Evolutionary conservation across 2,888 invertebrate species (phyloP).

Genomic region (Cryptocheilus praepositus): DNA sequence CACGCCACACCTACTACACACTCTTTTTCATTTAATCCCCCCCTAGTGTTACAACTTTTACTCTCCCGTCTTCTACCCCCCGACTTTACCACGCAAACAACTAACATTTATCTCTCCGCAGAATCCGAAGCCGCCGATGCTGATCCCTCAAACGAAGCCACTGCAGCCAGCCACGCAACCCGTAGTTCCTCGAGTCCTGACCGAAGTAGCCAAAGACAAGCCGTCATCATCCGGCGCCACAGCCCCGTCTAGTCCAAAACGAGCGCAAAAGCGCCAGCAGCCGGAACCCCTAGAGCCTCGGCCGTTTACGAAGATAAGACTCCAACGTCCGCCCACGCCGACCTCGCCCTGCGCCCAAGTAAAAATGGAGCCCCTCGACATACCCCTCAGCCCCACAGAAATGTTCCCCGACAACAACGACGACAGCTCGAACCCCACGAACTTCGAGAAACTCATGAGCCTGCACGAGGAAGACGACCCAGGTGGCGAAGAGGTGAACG

Average conservation of each 20-base stretch:
- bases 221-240: constrained; percentile 52
- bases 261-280: constrained; percentile 65
- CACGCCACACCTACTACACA: too few species aligned
- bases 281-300: constrained; percentile 58
- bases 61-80: too few species aligned
- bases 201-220: constrained; percentile 65
- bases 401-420: constrained; percentile 65
- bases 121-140: constrained; percentile 64
- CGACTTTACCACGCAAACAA: too few species aligned
- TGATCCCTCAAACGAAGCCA: constrained; percentile 66
- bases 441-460: constrained; percentile 63
- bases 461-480: constrained; percentile 70
- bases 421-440: constrained; percentile 60
- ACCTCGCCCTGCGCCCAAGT: constrained; percentile 61
- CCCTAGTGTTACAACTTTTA: too few species aligned
- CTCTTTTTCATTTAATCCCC: too few species aligned
- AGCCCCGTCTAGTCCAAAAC: constrained; percentile 64
- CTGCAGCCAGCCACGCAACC: constrained; percentile 45
- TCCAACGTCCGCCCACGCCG: constrained; percentile 65
- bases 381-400: constrained; percentile 68
- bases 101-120: constrained; percentile 26
- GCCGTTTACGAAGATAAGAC: constrained; percentile 69
- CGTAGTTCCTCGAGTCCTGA: constrained; percentile 42
- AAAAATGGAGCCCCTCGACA: constrained; percentile 69
- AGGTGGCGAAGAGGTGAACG: constrained; percentile 62